Evolutionary conservation across 2,888 invertebrate species (phyloP), one percentile per base, ranked within the genome.

Genomic region (Colostygia pectinataria): DNA sequence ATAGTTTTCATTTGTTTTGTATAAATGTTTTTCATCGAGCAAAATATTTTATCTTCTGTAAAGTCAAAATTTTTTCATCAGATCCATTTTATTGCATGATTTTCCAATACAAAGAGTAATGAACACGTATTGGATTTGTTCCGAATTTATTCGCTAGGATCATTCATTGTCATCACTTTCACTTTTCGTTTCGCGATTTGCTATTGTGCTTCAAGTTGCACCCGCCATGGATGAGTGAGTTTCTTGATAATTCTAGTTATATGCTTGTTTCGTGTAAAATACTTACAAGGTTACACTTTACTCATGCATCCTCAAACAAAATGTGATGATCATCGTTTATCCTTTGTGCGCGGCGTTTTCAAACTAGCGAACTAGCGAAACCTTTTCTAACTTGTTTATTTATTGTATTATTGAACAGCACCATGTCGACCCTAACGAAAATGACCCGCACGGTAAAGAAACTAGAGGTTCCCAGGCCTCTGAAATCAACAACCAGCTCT

Each of bases 381-480:
- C 15, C 15, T 2, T 20, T 37, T 42, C 15, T 47, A 10, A 46
- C n/a, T 13, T 40, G 34, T 25, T 32, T 24, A 29, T 32, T 6
- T 46, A n/a, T 25, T 36, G 32, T 50, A 56, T 63, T 5, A 1
- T 55, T 65, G 57, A 74, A 63, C 68, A 87, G 85, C 87, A 89
- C 84, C 81, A 91, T 90, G 91, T 89, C 91, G 88, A 90, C 91
- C 84, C 80, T 88, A 78, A 90, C 90, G 88, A 93, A 93, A 91
- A 91, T 92, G 85, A 92, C 92, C 83, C 92, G 94, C 83, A 92
- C 93, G 69, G 92, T 93, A 53, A 94, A 94, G 83, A 94, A 94
- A 88, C 90, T 94, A 68, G 94, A 95, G 85, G 93, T 94, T 74
- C 94, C 95, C 65, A 92, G 94, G 81, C 94, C 94, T 71, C 86